These are phyloP conservation scores for Anisognathus igniventris DNA, from an alignment of 2,797 vertebrate genomes.

Conservation along the genomic window DNA sequence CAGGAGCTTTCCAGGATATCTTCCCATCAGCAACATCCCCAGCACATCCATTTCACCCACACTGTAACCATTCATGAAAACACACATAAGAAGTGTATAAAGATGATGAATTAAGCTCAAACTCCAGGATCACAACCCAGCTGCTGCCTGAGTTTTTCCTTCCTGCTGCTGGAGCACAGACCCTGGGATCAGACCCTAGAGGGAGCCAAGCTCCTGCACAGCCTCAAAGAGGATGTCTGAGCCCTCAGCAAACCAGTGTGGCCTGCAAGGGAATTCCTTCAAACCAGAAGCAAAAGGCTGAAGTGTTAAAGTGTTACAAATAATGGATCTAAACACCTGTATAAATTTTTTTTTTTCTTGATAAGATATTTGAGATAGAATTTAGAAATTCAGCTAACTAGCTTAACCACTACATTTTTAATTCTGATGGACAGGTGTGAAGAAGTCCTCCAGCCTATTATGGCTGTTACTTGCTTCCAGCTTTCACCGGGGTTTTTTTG, in stretches of 20 bases:
- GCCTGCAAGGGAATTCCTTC: neutral
- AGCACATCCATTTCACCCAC: neutral
- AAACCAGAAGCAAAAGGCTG: neutral
- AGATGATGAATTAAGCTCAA: neutral
- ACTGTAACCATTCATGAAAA: neutral
- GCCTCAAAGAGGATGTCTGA: rapidly evolving
- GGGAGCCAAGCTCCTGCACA: constrained; percentile 20
- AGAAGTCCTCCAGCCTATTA: neutral
- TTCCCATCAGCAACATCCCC: neutral
- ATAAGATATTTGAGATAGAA: neutral
- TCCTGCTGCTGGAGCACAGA: neutral
- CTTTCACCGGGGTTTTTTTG: neutral
- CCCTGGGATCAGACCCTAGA: constrained; percentile 33
- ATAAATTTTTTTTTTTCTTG: neutral
- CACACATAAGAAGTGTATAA: neutral
- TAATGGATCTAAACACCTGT: neutral
- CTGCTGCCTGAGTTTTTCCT: neutral
- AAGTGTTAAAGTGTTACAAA: neutral
- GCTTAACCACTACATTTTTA: neutral
- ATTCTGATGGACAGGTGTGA: neutral
- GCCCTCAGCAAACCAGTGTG: neutral
- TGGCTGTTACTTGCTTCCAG: neutral
- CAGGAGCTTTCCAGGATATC: neutral
- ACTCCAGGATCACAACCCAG: neutral
- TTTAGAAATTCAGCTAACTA: neutral